These are phyloP conservation scores for Philaenus spumarius DNA, from an alignment of 1,140 invertebrate species.

Conservation along the genomic window DNA sequence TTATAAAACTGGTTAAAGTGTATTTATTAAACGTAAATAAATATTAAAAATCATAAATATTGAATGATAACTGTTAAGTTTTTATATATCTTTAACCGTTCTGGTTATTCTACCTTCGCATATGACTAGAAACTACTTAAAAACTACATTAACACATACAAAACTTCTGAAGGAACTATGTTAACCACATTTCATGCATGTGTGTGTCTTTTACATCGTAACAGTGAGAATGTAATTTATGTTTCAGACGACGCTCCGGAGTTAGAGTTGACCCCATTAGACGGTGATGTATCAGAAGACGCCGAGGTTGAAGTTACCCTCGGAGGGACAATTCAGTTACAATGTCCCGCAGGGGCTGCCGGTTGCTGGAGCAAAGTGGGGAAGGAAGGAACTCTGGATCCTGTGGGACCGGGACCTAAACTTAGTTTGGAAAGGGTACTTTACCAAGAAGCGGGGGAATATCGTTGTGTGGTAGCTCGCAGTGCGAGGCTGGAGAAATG, in stretches of 20 bases:
- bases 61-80: too few relatives aligned
- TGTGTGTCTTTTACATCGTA: too few relatives aligned
- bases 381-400: slow-evolving; percentile 26
- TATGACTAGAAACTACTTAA: too few relatives aligned
- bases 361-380: slow-evolving; percentile 44
- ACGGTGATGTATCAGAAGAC: slow-evolving; percentile 42
- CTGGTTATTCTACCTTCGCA: too few relatives aligned
- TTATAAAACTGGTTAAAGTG: too few relatives aligned
- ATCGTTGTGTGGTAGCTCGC: slow-evolving; percentile 58
- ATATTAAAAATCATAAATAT: too few relatives aligned
- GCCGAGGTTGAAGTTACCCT: slow-evolving; percentile 64
- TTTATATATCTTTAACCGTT: too few relatives aligned
- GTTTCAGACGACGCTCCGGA: slow-evolving; percentile 47
- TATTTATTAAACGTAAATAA: too few relatives aligned
- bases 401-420: slow-evolving; percentile 50
- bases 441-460: slow-evolving; percentile 69
- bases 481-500: slow-evolving; percentile 43
- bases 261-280: slow-evolving; percentile 39
- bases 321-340: slow-evolving; percentile 73
- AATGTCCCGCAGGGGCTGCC: slow-evolving; percentile 65
- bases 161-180: too few relatives aligned
- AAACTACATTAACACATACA: too few relatives aligned
- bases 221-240: too few relatives aligned
- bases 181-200: too few relatives aligned
- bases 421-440: slow-evolving; percentile 58